These are phyloP conservation scores for Chionoecetes opilio DNA, from an alignment of 1,140 invertebrate species.

Conservation along the genomic window DNA sequence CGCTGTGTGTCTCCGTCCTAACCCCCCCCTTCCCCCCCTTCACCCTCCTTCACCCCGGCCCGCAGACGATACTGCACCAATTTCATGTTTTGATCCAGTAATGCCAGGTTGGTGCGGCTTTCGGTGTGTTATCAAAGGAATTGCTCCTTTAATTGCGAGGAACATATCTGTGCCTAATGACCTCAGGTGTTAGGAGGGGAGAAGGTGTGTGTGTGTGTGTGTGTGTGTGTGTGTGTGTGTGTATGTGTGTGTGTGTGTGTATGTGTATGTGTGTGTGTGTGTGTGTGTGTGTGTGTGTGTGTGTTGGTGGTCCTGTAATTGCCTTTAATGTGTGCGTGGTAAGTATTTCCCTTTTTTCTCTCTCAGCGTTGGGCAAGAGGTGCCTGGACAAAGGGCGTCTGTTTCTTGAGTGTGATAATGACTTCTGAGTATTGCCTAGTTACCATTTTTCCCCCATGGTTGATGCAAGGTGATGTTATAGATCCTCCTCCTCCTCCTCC, in stretches of 20 bases:
- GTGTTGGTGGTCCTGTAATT: too few relatives aligned
- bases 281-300: too few relatives aligned
- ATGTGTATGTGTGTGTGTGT: too few relatives aligned
- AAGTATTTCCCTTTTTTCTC: background rate
- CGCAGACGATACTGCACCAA: background rate
- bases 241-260: too few relatives aligned
- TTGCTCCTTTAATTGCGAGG: conserved; percentile 9
- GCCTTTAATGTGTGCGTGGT: background rate
- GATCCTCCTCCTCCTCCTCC: background rate
- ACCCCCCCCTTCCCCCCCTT: background rate
- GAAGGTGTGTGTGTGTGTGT: background rate
- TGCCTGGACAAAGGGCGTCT: background rate
- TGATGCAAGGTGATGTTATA: too few relatives aligned
- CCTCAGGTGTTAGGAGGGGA: background rate
- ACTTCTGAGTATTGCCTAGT: background rate
- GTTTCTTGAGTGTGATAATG: background rate
- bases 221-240: too few relatives aligned
- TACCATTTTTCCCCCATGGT: background rate
- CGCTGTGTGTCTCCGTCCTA: background rate
- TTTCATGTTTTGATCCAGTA: conserved; percentile 30
- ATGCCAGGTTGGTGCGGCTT: background rate
- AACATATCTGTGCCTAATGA: conserved; percentile 10
- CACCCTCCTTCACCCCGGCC: background rate
- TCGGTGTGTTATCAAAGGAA: conserved; percentile 4
- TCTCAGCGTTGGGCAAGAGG: background rate